Evolutionary conservation across 2,888 invertebrate species (phyloP).

Genomic region (Tiliacea aurago): DNA sequence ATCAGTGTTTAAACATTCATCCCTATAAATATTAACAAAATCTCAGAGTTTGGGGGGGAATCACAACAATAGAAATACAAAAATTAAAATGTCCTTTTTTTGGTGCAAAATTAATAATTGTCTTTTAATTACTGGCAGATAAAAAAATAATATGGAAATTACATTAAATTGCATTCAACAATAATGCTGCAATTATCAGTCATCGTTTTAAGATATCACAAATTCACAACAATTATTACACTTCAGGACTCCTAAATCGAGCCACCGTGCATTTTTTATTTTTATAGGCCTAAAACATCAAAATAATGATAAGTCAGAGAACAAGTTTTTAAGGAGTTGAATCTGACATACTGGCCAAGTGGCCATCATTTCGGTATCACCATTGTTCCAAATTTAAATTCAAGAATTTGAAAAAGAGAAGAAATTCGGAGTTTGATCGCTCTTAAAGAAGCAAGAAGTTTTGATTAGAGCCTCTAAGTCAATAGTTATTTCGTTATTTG

Average conservation of each 20-base stretch:
- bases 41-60: slow-evolving; percentile 35
- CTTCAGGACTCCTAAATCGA: too few relatives aligned
- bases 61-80: slow-evolving; percentile 15
- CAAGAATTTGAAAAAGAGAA: background rate
- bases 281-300: too few relatives aligned
- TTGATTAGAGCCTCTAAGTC: background rate
- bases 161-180: slow-evolving; percentile 72
- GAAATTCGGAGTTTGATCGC: background rate
- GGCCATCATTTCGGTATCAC: too few relatives aligned
- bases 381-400: too few relatives aligned
- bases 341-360: too few relatives aligned
- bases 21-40: slow-evolving; percentile 51
- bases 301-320: too few relatives aligned
- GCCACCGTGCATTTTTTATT: too few relatives aligned
- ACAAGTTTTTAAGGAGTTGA: too few relatives aligned
- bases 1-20: slow-evolving; percentile 72
- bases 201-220: slow-evolving; percentile 46
- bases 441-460: background rate
- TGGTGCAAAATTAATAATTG: slow-evolving; percentile 22
- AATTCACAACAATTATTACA: slow-evolving; percentile 13
- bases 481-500: too few relatives aligned
- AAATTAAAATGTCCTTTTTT: slow-evolving; percentile 20
- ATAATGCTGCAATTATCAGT: slow-evolving; percentile 49
- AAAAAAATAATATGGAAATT: slow-evolving; percentile 80
- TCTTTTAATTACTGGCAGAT: slow-evolving; percentile 29